phyloP scores from a whole-genome alignment of 2,888 invertebrate genomes.

The Ptychoptera contaminata region DNA sequence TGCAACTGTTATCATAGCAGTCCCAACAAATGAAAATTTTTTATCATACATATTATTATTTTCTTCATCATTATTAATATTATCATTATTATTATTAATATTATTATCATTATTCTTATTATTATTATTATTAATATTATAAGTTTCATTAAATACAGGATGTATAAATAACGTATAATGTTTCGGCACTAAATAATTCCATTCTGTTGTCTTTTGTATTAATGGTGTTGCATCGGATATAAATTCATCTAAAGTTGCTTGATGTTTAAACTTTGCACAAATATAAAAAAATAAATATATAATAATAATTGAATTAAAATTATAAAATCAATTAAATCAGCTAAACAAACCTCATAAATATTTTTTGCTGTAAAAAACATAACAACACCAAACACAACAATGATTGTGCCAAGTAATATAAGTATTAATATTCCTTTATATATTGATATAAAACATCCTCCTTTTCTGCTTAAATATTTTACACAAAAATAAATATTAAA shows the following conservation, averaged over 20 bases:
- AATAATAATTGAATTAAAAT: not conserved
- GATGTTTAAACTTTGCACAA: not conserved
- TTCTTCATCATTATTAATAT: not conserved
- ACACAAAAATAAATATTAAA: not conserved
- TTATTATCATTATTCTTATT: slow-evolving; percentile 1
- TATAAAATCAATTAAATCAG: not conserved
- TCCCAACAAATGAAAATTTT: slow-evolving; percentile 5
- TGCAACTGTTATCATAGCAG: slow-evolving; percentile 4
- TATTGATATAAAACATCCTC: slow-evolving; percentile 8
- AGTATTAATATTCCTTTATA: slow-evolving; percentile 6
- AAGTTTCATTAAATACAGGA: slow-evolving; percentile 4
- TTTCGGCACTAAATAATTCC: slow-evolving; percentile 6
- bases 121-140: not conserved
- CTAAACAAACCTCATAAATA: slow-evolving; percentile 6
- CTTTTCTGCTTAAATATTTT: slow-evolving; percentile 3
- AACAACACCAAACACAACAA: slow-evolving; percentile 3
- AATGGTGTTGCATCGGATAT: slow-evolving; percentile 4
- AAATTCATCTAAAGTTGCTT: slow-evolving; percentile 6
- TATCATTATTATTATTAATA: not conserved
- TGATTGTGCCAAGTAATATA: slow-evolving; percentile 1
- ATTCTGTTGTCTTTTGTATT: slow-evolving; percentile 4
- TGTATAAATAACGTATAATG: slow-evolving; percentile 5
- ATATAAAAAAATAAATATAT: not conserved
- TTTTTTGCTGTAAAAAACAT: slow-evolving; percentile 6
- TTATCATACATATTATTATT: not conserved